Evolutionary conservation across 2,888 invertebrate species (phyloP), one percentile per base, ranked within the genome.

Genomic region (Erpobdella octoculata): DNA sequence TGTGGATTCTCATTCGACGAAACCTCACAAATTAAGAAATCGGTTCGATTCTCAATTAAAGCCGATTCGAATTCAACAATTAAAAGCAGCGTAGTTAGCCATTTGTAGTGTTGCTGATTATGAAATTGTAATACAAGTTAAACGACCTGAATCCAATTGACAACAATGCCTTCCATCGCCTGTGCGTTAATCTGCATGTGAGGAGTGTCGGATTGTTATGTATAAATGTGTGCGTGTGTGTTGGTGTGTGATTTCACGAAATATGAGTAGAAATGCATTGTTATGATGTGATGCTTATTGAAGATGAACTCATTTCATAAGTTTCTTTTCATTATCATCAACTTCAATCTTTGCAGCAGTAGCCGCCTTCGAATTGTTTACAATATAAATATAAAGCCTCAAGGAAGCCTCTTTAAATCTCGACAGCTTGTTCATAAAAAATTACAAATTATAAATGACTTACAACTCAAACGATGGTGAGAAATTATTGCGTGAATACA

Each of bases 131-230:
- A 53, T 8, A 8, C 21, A 53, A 53, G 53, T 53, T 53, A 25
- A 53, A 53, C 1, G 28, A 53, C 21, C 53, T 53, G 53, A 25
- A 53, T 53, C 53, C 28, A 53, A 53, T 53, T 53, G 53, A 53
- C 21, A 53, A 53, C 53, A 53, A 53, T 53, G 53, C 53, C 28
- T 28, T 28, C 28, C 8, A 28, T 28, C 28, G 21, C 53, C 21
- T 28, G 21, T n/a, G 53, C 53, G 53, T 53, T 21, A 53, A 53
- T 28, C 28, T 53, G 21, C 53, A n/a, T n/a, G 53, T 25, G n/a
- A 53, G 28, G 53, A 53, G 53, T 53, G 53, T 53, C 53, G 53
- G n/a, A n/a, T n/a, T n/a, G n/a, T n/a, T n/a, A n/a, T n/a, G n/a
- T n/a, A n/a, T n/a, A n/a, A n/a, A n/a, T n/a, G n/a, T n/a, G n/a